Base-by-base conservation (phyloP, 2,113 vertebrate species). In the Syngnathus typhle region DNA sequence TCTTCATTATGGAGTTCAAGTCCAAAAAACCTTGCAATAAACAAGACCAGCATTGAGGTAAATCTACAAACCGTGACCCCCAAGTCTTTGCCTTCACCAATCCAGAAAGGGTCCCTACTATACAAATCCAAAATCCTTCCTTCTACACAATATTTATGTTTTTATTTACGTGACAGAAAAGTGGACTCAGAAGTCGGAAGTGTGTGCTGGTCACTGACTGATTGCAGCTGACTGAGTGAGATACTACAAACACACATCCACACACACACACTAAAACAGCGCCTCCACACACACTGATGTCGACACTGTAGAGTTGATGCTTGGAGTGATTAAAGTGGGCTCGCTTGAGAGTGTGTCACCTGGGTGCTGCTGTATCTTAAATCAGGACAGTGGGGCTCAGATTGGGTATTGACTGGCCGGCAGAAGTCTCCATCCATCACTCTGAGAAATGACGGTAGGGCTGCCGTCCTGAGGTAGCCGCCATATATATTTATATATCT, bases 331-430 rank as follows among this genome's bases (percentile, higher is more conserved):
- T 89, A 87, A 88, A 87, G 82, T 84, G 85, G 84, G 72, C 77
- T 76, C 71, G 77, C 78, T 58, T 75, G 77, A 70, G 84, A 82
- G 80, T 77, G 83, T 85, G 88, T 87, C 87, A 88, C 87, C 83
- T 85, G 82, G 85, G 76, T 84, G 84, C 79, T 64, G 84, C 82
- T 84, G 84, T 85, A 87, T 88, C 88, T 89, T 89, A 89, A 89
- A 89, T 89, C 88, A 89, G 87, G 87, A 88, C 88, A 87, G 83
- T 88, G 86, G 79, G 71, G 79, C 84, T 86, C 85, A 88, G 88
- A 89, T 89, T 89, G 88, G 87, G 88, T 89, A 89, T 89, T 89
- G 88, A 89, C 87, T 89, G 82, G 84, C 69, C 84, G 8, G 75
- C 84, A 84, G 84, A 88, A 79, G 84, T 85, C 85, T 88, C 88